Evolutionary conservation across 2,888 invertebrate species (phyloP).

Genomic region (Encarsia formosa): DNA sequence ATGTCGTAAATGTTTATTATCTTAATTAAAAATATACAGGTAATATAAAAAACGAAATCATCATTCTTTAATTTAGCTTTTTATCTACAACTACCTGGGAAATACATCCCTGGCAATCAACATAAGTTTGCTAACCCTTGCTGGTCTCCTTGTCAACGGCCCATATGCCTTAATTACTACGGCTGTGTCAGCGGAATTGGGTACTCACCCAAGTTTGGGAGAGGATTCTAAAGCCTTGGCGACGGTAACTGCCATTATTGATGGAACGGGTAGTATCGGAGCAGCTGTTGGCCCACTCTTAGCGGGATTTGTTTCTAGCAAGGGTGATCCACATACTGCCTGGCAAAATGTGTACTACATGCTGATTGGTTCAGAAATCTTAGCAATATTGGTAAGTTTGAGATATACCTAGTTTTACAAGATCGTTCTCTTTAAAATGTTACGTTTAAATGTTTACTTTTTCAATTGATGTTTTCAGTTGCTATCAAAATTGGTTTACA

Average conservation of each 20-base stretch:
- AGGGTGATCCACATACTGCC: conserved; percentile 50
- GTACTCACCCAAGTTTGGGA: conserved; percentile 79
- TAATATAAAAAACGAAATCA: conserved; percentile 1
- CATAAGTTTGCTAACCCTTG: conserved; percentile 65
- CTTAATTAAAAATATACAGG: no score
- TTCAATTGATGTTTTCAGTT: conserved; percentile 45
- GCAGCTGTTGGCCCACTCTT: conserved; percentile 90
- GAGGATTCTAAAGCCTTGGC: conserved; percentile 87
- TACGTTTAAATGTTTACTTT: no score
- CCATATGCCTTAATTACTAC: conserved; percentile 96
- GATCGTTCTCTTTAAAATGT: no score
- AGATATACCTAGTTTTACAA: no score
- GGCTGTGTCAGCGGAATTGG: conserved; percentile 91
- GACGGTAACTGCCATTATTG: conserved; percentile 96
- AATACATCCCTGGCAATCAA: conserved; percentile 60
- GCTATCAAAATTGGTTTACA: conserved; percentile 49
- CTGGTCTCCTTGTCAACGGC: conserved; percentile 87
- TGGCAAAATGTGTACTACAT: conserved; percentile 90
- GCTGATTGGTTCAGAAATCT: conserved; percentile 76
- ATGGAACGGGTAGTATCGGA: conserved; percentile 91
- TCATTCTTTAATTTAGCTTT: conserved; percentile 58
- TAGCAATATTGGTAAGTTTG: conserved; percentile 65
- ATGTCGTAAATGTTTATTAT: no score
- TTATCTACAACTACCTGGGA: conserved; percentile 74
- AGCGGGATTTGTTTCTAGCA: conserved; percentile 72